phyloP scores from a whole-genome alignment of 2,888 invertebrate species.

The Xestia c-nigrum region DNA sequence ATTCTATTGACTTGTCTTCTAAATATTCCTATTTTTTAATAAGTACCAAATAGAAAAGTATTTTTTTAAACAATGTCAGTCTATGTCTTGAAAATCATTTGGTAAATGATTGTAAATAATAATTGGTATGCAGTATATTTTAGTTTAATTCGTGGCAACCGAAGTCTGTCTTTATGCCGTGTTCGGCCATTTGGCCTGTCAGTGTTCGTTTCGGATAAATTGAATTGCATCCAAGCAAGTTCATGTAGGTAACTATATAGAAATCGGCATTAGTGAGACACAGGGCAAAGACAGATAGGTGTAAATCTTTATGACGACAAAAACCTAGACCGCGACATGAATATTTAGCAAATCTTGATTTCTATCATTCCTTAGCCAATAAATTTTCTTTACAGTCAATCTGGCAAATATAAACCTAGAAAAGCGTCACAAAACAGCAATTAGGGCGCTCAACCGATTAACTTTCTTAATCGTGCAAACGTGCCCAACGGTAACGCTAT shows the following conservation, averaged over 20 bases:
- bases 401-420: conserved; percentile 31
- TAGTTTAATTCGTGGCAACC: too few species aligned
- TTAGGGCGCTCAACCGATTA: conserved; percentile 61
- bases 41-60: too few species aligned
- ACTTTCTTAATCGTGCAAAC: conserved; percentile 39
- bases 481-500: conserved; percentile 43
- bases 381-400: conserved; percentile 30
- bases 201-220: too few species aligned
- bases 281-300: background rate
- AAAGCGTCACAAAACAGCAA: conserved; percentile 55
- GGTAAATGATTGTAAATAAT: too few species aligned
- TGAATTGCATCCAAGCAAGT: too few species aligned
- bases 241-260: background rate
- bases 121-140: too few species aligned
- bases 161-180: too few species aligned
- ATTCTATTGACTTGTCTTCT: too few species aligned
- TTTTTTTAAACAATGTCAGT: too few species aligned
- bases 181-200: too few species aligned
- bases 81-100: too few species aligned
- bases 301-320: background rate
- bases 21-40: too few species aligned
- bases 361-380: background rate
- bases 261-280: background rate
- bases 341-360: background rate
- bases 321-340: background rate